These are phyloP conservation scores for Volucella bombylans DNA, from an alignment of 2,888 invertebrate species.

Conservation along the genomic window DNA sequence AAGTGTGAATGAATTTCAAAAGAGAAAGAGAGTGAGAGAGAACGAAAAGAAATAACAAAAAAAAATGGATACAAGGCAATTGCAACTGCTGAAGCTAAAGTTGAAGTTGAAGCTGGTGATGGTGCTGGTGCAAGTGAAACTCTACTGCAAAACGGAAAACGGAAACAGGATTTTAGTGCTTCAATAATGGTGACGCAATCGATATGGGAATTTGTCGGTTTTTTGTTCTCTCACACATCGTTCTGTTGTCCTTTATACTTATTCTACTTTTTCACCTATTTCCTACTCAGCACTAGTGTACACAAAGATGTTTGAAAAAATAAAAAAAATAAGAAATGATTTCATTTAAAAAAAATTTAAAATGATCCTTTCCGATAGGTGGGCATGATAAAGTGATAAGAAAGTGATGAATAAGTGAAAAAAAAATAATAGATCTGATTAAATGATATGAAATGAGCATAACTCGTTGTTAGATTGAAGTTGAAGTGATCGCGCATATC, in stretches of 20 bases:
- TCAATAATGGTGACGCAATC: conserved; percentile 73
- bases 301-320: conserved; percentile 35
- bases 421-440: neutral
- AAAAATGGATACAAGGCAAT: conserved; percentile 67
- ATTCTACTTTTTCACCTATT: conserved; percentile 11
- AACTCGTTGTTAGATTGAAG: neutral
- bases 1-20: conserved; percentile 54
- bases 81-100: conserved; percentile 40
- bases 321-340: conserved; percentile 9
- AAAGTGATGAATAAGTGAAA: neutral
- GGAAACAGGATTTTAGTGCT: conserved; percentile 73
- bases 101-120: conserved; percentile 1
- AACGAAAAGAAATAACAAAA: too few species aligned
- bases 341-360: conserved; percentile 18
- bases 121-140: conserved; percentile 59
- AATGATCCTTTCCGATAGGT: conserved; percentile 26
- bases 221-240: conserved; percentile 51
- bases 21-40: conserved; percentile 4
- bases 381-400: neutral
- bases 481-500: conserved; percentile 28
- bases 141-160: conserved; percentile 71
- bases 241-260: conserved; percentile 52
- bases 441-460: neutral
- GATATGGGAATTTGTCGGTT: conserved; percentile 50
- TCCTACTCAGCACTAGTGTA: conserved; percentile 30